phyloP scores from a whole-genome alignment of 2,888 invertebrate species.

The Deilephila porcellus region DNA sequence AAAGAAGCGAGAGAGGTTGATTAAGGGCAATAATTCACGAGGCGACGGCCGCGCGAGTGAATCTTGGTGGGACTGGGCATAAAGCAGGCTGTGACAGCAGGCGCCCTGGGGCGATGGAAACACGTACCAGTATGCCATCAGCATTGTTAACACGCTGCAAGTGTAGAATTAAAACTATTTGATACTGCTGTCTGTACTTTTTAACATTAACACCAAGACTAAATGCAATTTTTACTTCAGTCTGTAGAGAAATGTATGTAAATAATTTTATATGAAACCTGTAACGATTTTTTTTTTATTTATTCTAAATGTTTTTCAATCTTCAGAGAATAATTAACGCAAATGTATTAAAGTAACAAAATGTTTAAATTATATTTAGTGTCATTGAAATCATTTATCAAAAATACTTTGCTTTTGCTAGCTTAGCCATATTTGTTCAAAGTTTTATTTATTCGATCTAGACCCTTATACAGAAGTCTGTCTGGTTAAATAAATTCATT shows the following conservation, averaged over 20 bases:
- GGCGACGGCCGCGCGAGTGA: conserved; percentile 61
- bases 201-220: no score
- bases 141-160: not conserved
- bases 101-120: conserved; percentile 63
- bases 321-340: no score
- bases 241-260: no score
- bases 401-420: not conserved
- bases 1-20: conserved; percentile 54
- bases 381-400: not conserved
- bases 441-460: conserved; percentile 30
- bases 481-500: not conserved
- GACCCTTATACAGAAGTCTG: conserved; percentile 7
- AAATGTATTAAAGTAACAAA: no score
- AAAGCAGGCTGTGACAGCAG: conserved; percentile 64
- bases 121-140: not conserved
- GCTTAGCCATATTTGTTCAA: not conserved
- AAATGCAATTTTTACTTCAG: no score
- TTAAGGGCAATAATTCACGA: conserved; percentile 65
- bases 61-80: conserved; percentile 60
- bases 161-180: not conserved
- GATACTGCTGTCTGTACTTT: no score
- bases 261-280: no score
- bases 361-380: no score
- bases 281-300: no score
- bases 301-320: no score